Evolutionary conservation across 2,797 vertebrate genomes (phyloP).

Genomic region (Emys orbicularis): DNA sequence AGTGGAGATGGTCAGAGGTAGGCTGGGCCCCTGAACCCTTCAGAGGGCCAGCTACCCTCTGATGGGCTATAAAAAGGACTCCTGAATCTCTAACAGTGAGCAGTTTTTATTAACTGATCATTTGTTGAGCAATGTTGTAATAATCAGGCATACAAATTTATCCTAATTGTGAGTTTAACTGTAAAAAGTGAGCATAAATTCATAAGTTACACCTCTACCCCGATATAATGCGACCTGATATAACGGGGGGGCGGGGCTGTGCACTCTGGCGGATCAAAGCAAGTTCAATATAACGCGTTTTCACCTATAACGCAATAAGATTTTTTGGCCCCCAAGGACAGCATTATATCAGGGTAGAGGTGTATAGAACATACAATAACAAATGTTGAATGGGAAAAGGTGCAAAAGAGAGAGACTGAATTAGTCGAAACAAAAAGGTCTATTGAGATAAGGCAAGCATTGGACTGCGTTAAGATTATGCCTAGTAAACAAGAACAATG

Average conservation of each 20-base stretch:
- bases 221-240: too few species aligned
- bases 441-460: not conserved
- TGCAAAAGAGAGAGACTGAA: not conserved
- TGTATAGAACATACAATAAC: not conserved
- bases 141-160: not conserved
- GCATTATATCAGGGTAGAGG: too few species aligned
- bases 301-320: too few species aligned
- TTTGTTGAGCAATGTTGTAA: not conserved
- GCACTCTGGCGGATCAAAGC: too few species aligned
- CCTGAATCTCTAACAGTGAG: too few species aligned
- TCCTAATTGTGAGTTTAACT: not conserved
- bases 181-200: not conserved
- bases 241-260: too few species aligned
- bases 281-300: too few species aligned
- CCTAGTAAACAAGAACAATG: not conserved
- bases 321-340: too few species aligned
- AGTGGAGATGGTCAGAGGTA: too few species aligned
- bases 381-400: not conserved
- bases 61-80: too few species aligned
- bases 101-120: not conserved
- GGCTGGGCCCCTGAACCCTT: too few species aligned
- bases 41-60: too few species aligned
- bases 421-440: not conserved
- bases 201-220: not conserved
- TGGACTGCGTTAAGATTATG: not conserved